A percentile compares a stretch with the other conserved stretches of the same genome.
These are phyloP conservation scores for Zeugodacus cucurbitae DNA, from an alignment of 1,140 invertebrate genomes.

Conservation along the genomic window DNA sequence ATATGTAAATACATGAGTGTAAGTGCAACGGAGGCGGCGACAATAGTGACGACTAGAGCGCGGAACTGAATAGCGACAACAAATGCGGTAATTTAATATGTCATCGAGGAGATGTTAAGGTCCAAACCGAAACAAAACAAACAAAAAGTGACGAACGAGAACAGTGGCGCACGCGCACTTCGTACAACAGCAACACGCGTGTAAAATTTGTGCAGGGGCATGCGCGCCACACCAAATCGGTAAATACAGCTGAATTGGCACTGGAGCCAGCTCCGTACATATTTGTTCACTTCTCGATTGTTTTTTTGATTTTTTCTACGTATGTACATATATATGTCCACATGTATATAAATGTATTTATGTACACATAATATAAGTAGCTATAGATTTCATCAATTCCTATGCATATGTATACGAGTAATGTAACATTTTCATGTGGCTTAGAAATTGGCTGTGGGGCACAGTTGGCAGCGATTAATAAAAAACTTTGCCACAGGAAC, in stretches of 20 bases:
- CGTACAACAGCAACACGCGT: background rate
- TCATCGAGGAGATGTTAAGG: background rate
- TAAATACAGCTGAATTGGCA: background rate
- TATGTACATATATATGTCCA: background rate
- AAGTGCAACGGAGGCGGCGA: background rate
- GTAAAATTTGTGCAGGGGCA: background rate
- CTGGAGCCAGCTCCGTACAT: too few relatives aligned
- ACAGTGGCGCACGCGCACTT: background rate
- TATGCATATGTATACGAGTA: too few relatives aligned
- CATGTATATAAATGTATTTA: background rate
- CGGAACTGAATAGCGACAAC: constrained; percentile 13
- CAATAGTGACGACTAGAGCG: background rate
- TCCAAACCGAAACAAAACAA: background rate
- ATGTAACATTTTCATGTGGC: background rate
- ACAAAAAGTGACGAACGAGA: background rate
- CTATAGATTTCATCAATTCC: background rate
- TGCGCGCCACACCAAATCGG: background rate
- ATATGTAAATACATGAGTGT: background rate
- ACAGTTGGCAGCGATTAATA: background rate
- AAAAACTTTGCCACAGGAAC: constrained; percentile 15
- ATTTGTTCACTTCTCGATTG: too few relatives aligned
- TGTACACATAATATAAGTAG: background rate
- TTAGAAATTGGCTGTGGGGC: background rate
- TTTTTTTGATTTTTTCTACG: background rate
- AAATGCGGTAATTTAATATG: background rate